phyloP scores from a whole-genome alignment of 2,113 vertebrate species.

The Accipiter virgatus region DNA sequence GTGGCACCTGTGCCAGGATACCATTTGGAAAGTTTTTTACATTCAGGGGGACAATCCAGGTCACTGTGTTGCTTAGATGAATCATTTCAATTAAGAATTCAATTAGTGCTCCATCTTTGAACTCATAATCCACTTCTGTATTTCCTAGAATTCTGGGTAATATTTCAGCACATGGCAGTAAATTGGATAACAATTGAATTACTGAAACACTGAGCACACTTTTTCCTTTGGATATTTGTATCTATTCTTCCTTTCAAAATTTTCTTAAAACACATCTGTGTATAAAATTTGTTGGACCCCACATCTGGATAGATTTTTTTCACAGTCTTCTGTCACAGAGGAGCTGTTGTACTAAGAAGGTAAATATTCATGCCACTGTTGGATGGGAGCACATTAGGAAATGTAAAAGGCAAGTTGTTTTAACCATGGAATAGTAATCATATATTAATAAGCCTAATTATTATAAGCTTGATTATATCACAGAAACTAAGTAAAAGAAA shows the following conservation, averaged over 20 bases:
- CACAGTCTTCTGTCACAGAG: neutral
- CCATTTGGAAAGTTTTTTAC: neutral
- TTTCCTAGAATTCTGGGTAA: constrained; percentile 46
- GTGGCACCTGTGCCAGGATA: neutral
- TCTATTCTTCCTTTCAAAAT: neutral
- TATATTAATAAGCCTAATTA: neutral
- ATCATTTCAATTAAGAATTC: constrained; percentile 44
- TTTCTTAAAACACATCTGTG: neutral
- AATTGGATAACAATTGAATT: constrained; percentile 14
- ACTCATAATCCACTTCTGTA: neutral
- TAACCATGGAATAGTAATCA: neutral
- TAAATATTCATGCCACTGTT: neutral
- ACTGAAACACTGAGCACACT: neutral
- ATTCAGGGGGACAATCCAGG: neutral
- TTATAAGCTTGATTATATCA: neutral
- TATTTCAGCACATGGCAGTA: constrained; percentile 4
- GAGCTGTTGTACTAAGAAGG: neutral
- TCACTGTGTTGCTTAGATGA: neutral
- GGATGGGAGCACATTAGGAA: neutral
- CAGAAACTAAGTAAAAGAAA: neutral
- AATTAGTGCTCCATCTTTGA: constrained; percentile 33
- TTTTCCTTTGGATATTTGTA: neutral
- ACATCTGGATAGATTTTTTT: neutral
- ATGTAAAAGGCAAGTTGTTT: neutral
- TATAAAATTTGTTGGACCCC: neutral